These are phyloP conservation scores for Pristionchus japonicus DNA, from an alignment of 2,888 invertebrate species.

Conservation along the genomic window DNA sequence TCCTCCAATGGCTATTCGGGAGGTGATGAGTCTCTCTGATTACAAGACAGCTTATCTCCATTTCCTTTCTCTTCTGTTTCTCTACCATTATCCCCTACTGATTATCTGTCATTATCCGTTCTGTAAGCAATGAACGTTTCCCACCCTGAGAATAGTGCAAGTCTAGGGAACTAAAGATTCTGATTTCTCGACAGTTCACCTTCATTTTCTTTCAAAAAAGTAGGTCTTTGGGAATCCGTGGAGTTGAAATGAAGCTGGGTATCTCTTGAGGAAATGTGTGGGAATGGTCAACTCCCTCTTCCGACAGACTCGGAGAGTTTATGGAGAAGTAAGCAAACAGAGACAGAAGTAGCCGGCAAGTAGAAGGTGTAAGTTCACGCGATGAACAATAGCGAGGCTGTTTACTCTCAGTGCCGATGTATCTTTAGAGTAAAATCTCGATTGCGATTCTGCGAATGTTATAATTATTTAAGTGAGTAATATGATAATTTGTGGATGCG, in stretches of 20 bases:
- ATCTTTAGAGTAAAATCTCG: background rate
- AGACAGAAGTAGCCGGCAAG: background rate
- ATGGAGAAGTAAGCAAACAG: slow-evolving; percentile 20
- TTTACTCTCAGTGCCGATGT: background rate
- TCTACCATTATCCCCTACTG: background rate
- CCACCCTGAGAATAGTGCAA: background rate
- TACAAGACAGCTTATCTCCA: background rate
- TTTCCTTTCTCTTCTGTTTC: background rate
- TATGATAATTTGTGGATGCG: background rate
- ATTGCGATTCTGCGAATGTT: background rate
- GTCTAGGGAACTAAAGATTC: background rate
- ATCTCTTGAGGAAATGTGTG: background rate
- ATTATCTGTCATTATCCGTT: background rate
- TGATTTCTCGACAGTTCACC: background rate
- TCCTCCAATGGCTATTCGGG: background rate
- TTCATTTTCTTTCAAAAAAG: too few relatives aligned
- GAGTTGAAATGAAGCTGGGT: too few relatives aligned
- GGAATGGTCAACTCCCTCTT: background rate
- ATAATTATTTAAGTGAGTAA: too few relatives aligned
- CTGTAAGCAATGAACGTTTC: background rate
- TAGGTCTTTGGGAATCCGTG: too few relatives aligned
- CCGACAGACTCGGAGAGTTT: background rate
- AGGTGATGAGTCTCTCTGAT: background rate
- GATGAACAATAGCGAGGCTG: background rate
- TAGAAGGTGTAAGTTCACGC: slow-evolving; percentile 16